Evolutionary conservation across 2,113 vertebrate genomes (phyloP).

Genomic region (Danionella cerebrum): DNA sequence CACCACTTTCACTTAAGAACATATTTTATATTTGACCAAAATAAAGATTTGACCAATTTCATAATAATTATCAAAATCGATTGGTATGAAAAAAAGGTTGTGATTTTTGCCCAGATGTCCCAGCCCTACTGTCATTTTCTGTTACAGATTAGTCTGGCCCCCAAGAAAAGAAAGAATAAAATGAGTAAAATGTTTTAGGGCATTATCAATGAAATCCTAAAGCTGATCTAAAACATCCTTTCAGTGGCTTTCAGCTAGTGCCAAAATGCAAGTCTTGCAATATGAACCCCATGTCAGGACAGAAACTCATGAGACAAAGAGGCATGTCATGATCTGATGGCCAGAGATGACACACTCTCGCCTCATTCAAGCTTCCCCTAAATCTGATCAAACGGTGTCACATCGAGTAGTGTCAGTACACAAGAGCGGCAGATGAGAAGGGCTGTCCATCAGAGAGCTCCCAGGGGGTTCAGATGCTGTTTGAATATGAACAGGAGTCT

Average conservation of each 20-base stretch:
- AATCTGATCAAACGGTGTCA: slow-evolving; percentile 22
- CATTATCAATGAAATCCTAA: neutral
- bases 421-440: neutral
- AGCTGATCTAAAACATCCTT: neutral
- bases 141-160: too few relatives aligned
- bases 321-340: slow-evolving; percentile 7
- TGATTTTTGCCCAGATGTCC: too few relatives aligned
- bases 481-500: slow-evolving; percentile 14
- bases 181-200: too few relatives aligned
- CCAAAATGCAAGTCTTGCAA: neutral
- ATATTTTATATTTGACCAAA: too few relatives aligned
- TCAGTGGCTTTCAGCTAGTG: neutral
- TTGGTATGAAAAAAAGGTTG: too few relatives aligned
- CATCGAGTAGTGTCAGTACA: slow-evolving; percentile 10
- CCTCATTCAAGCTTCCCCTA: slow-evolving; percentile 6
- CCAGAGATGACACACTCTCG: neutral
- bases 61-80: too few relatives aligned
- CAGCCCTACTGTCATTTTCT: too few relatives aligned
- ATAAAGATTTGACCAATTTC: too few relatives aligned
- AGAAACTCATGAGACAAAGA: neutral
- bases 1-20: too few relatives aligned
- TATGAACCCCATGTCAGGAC: neutral
- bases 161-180: too few relatives aligned
- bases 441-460: slow-evolving; percentile 15
- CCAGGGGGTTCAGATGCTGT: neutral